Conservation (phyloP, 2,797 vertebrate species). For the Thunnus albacares region DNA sequence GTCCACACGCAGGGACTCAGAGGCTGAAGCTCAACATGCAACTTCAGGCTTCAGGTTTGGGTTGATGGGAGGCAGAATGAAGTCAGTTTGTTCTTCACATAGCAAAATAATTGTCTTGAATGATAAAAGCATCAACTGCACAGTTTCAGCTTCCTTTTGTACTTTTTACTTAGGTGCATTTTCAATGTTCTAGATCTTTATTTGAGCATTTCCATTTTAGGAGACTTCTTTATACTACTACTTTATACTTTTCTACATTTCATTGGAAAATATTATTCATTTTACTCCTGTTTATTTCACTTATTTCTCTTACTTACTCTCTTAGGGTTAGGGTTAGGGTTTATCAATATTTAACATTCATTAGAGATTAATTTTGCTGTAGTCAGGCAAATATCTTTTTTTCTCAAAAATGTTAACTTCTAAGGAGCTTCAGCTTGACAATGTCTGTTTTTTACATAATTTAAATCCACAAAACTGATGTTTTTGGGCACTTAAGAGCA, state of each 20-base stretch:
- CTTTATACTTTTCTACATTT: not conserved
- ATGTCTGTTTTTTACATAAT: too few relatives aligned
- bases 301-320: too few relatives aligned
- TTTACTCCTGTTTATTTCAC: too few relatives aligned
- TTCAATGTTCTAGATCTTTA: too few relatives aligned
- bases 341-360: not conserved
- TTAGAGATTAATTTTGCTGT: not conserved
- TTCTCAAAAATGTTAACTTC: too few relatives aligned
- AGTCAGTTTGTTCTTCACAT: not conserved
- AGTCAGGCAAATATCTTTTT: too few relatives aligned
- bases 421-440: too few relatives aligned
- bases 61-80: slow-evolving; percentile 21
- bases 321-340: too few relatives aligned
- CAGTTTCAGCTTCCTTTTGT: not conserved
- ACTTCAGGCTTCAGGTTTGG: slow-evolving; percentile 58
- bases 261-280: not conserved
- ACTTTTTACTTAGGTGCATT: not conserved
- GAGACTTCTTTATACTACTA: not conserved
- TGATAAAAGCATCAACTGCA: not conserved
- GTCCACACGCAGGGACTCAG: slow-evolving; percentile 61
- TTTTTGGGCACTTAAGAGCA: too few relatives aligned
- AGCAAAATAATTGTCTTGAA: not conserved
- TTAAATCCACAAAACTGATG: too few relatives aligned
- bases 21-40: slow-evolving; percentile 14
- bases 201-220: too few relatives aligned